Base-by-base conservation (phyloP, 2,113 vertebrate genomes). In the Anarrhichthys ocellatus region DNA sequence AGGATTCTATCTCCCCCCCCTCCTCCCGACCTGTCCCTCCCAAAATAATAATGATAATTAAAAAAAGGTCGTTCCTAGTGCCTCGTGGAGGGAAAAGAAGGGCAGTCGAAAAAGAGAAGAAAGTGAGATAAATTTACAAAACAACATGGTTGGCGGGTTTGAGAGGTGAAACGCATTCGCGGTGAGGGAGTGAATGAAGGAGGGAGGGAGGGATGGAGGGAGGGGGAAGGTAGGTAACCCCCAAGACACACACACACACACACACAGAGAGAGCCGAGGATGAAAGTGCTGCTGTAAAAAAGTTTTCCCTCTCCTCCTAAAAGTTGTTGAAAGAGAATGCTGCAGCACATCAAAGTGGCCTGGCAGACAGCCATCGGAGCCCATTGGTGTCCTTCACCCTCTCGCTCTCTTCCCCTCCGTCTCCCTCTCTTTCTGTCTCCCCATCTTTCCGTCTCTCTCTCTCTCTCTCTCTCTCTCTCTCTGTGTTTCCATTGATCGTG, bases 1-100 rank as follows among this genome's bases (percentile, higher is more conserved):
- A 95, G 95, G 95, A 94, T 95, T 94, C 90, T 92, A 95, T 95
- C 96, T 14, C n/a, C 65, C 20, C 20, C 44, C 15, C 68, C 52
- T 40, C n/a, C n/a, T 4, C 13, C 22, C 65, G 4, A 13, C 2
- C 17, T 24, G 5, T 20, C 22, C 42, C 50, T 42, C 46, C 9
- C 48, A 27, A 62, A 76, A 56, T 61, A 50, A 73, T 32, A 61
- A 29, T 9, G 14, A 46, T 13, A 24, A 56, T 56, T 54, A 42
- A 64, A 78, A 73, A 81, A 81, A 48, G 13, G 3, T 81, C 13
- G 50, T 42, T 81, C 68, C 13, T 50, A 32, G 34, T 73, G 78
- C 54, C 6, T 70, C 36, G 34, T 27, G 11, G 70, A 71, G 61
- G 59, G 56, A 27, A 54, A 62, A 38, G 48, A 74, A 80, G 24